Conservation (phyloP, 2,797 vertebrate genomes). For the Taeniopygia guttata region DNA sequence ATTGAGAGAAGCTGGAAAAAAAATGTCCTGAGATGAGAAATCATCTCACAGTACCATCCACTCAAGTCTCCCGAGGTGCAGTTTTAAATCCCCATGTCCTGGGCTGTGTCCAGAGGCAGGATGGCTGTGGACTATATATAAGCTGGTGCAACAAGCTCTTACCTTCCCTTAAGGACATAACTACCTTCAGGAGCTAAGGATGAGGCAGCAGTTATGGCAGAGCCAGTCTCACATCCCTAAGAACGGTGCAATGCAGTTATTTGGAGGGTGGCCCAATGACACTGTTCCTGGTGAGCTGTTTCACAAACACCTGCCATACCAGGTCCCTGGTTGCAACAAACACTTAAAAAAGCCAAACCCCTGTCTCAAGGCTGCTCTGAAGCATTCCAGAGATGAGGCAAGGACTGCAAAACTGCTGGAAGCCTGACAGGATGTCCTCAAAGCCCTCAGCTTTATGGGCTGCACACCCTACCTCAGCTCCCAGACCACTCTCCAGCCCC, state of each 20-base stretch:
- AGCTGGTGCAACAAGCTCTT: neutral
- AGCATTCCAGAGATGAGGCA: neutral
- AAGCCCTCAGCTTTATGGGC: neutral
- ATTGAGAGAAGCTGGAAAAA: conserved; percentile 88
- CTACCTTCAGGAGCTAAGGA: neutral
- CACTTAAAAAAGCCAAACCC: neutral
- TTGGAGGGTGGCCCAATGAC: neutral
- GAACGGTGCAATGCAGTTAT: neutral
- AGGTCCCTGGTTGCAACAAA: neutral
- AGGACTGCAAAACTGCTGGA: neutral
- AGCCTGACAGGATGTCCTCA: neutral
- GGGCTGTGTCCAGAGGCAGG: neutral
- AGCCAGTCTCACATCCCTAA: neutral
- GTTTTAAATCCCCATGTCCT: neutral
- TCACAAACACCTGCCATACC: neutral
- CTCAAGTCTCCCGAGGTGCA: neutral
- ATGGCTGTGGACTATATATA: no score
- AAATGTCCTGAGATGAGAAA: neutral
- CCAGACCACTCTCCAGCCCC: neutral
- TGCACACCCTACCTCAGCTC: neutral
- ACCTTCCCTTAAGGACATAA: neutral
- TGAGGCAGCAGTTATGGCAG: neutral
- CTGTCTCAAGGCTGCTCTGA: neutral
- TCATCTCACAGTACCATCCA: neutral
- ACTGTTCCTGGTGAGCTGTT: neutral